Base-by-base conservation (phyloP, 2,888 invertebrate genomes). In the Catocala nupta region DNA sequence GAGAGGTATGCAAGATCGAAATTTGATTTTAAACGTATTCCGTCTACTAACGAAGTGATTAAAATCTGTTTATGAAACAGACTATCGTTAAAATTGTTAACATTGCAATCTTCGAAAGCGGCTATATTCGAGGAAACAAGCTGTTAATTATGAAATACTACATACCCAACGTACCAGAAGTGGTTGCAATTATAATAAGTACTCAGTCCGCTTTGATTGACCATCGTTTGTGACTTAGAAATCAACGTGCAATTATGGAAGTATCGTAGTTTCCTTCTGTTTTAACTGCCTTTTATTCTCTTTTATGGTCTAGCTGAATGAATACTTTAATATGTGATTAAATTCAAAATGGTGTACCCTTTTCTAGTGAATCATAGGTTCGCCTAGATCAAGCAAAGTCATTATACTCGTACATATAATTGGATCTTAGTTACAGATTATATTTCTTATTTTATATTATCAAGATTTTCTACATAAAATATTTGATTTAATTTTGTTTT, bases 41-140 rank as follows among this genome's bases (percentile, higher is more conserved):
- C 43, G 61, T 44, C 55, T 43, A 33, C 43, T 56, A 54, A 50
- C 51, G 57, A 60, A 56, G 47, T 60, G 33, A 63, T 56, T 57
- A 33, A 53, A 67, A 55, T 42, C 13, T 48, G 11, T 45, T 36
- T 39, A 52, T 57, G 51, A 44, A 50, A 50, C 8, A 34, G 48
- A 11, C 12, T 58, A 16, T 52, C 55, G 48, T 57, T 59, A 59
- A 62, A 57, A 55, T 55, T 43, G 51, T 55, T 60, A 43, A 49
- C 47, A 51, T 59, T 49, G 50, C 53, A 49, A 42, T 62, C 43
- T 50, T 13, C n/a, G 45, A 52, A 52, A 58, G 39, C 45, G 9
- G 45, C 45, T 58, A 47, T 44, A 54, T 44, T 51, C 36, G 11
- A 36, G 51, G 51, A 39, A n/a, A 34, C 12, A 39, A 39, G 16